phyloP scores from a whole-genome alignment of 2,113 vertebrate genomes.

The Saccopteryx leptura region DNA sequence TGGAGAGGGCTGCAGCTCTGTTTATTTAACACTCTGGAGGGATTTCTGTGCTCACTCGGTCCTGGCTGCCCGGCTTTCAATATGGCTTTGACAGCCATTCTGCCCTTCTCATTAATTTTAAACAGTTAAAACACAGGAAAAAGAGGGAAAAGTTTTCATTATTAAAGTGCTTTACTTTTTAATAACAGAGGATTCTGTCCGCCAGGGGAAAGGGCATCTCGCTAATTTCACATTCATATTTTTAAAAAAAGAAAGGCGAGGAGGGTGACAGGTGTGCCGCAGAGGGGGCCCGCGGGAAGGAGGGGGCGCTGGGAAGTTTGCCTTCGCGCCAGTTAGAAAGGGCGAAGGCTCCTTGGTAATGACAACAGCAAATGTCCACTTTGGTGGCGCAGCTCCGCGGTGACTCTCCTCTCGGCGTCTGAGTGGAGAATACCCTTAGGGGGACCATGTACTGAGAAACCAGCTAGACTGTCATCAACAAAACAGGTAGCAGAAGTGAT shows the following conservation, averaged over 20 bases:
- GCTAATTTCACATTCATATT: slow-evolving; percentile 93
- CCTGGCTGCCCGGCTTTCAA: slow-evolving; percentile 94
- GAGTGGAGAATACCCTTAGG: slow-evolving; percentile 70
- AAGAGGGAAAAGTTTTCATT: slow-evolving; percentile 96
- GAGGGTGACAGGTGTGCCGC: slow-evolving; percentile 89
- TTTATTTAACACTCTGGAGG: slow-evolving; percentile 99
- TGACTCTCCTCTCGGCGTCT: slow-evolving; percentile 73
- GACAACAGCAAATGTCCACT: slow-evolving; percentile 83
- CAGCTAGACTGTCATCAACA: slow-evolving; percentile 64
- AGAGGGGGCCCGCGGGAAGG: slow-evolving; percentile 88
- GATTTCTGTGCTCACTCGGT: slow-evolving; percentile 95
- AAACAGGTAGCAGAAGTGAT: slow-evolving; percentile 67
- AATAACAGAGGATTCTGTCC: slow-evolving; percentile 95
- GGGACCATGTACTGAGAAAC: slow-evolving; percentile 58
- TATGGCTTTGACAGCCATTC: slow-evolving; percentile 96
- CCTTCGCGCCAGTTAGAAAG: slow-evolving; percentile 78
- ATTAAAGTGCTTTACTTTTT: slow-evolving; percentile 98
- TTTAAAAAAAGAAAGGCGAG: slow-evolving; percentile 86
- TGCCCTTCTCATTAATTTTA: slow-evolving; percentile 97
- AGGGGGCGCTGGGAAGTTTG: slow-evolving; percentile 84
- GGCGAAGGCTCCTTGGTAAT: slow-evolving; percentile 75
- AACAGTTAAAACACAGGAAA: slow-evolving; percentile 94
- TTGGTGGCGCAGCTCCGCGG: slow-evolving; percentile 68
- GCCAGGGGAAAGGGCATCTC: slow-evolving; percentile 91
- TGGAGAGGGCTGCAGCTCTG: slow-evolving; percentile 94